Evolutionary conservation across 2,113 vertebrate species (phyloP).

Genomic region (Hydrolagus affinis): DNA sequence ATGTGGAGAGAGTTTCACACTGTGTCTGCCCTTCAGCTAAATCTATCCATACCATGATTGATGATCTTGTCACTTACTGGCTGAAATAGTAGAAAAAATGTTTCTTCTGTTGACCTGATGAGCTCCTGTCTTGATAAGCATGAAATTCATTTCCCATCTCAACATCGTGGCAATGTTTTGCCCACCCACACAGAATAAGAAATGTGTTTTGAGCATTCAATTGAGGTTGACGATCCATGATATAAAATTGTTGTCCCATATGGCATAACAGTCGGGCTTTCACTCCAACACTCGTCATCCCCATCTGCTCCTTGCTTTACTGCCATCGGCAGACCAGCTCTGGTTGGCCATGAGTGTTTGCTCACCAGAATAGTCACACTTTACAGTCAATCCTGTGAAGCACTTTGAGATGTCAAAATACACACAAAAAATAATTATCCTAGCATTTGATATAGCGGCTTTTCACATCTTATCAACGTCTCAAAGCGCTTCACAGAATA

Average conservation of each 20-base stretch:
- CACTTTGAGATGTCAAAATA: no score
- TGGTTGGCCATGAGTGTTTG: no score
- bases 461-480: no score
- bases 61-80: neutral
- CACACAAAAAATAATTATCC: no score
- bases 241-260: neutral
- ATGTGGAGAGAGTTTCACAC: neutral
- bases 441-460: no score
- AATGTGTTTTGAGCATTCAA: neutral
- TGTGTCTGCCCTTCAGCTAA: neutral
- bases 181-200: neutral
- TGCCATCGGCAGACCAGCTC: neutral
- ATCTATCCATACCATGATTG: neutral
- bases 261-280: neutral
- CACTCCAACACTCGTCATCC: neutral
- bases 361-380: no score
- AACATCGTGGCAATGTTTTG: no score
- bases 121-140: neutral
- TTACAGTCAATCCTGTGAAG: no score
- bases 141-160: neutral
- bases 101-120: no score
- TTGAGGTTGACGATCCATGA: neutral
- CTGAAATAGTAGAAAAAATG: neutral
- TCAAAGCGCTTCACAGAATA: no score
- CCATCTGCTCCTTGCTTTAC: neutral